A percentile compares a stretch with the other conserved stretches of the same genome.
Evolutionary conservation across 2,797 vertebrate species (phyloP).

Genomic region (Stomatorhinus walkeri): DNA sequence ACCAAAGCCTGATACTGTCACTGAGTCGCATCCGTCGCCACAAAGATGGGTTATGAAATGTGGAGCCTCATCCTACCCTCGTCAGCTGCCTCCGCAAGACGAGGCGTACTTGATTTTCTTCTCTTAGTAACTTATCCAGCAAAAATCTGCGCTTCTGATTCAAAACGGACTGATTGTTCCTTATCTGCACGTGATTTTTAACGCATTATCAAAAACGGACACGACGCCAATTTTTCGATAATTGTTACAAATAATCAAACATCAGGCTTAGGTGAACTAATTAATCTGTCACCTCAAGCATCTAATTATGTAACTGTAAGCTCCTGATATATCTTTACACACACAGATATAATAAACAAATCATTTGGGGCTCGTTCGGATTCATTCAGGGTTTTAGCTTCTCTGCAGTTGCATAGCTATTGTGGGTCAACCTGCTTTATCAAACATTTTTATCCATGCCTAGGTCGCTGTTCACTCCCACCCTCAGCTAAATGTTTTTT

Average conservation of each 20-base stretch:
- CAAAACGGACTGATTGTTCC: not conserved
- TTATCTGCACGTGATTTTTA: not conserved
- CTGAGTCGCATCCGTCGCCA: constrained; percentile 54
- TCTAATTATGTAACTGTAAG: not conserved
- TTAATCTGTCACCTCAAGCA: not conserved
- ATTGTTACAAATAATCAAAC: not conserved
- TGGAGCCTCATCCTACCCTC: not conserved
- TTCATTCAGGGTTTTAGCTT: not conserved
- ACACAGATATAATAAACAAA: not conserved
- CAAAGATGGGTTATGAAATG: constrained; percentile 22
- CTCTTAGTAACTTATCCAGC: not conserved
- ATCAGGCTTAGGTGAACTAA: not conserved
- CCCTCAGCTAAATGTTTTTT: not conserved
- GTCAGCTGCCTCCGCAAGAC: not conserved
- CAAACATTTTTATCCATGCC: not conserved
- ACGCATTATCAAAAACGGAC: not conserved
- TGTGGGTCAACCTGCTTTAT: not conserved
- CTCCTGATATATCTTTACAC: not conserved
- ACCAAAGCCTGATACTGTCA: constrained; percentile 71
- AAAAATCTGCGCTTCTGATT: not conserved
- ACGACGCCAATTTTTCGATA: not conserved
- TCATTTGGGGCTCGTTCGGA: not conserved
- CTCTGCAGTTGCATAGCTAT: not conserved
- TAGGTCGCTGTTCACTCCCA: not conserved
- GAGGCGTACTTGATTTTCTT: not conserved